A percentile compares a stretch with the other conserved stretches of the same genome.
These are phyloP conservation scores for Parasteatoda lunata DNA, from an alignment of 2,888 invertebrate species.

Conservation along the genomic window DNA sequence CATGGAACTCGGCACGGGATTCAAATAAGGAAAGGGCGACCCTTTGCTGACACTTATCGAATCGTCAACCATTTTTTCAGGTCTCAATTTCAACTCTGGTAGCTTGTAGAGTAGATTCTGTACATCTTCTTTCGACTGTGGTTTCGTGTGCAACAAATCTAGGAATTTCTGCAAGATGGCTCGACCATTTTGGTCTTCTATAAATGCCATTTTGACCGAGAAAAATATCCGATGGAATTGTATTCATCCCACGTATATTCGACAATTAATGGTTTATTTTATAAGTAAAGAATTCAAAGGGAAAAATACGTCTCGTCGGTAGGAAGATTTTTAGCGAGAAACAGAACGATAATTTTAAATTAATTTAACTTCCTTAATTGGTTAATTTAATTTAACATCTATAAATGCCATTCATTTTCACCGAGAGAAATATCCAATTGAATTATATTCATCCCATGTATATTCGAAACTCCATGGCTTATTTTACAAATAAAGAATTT, in stretches of 20 bases:
- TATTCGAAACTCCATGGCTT: no score
- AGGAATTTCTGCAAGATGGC: slow-evolving; percentile 76
- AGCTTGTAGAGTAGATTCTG: slow-evolving; percentile 88
- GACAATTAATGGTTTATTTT: no score
- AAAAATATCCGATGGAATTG: neutral
- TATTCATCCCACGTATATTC: no score
- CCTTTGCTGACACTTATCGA: slow-evolving; percentile 16
- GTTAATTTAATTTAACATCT: slow-evolving; percentile 5
- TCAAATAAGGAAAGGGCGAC: slow-evolving; percentile 76
- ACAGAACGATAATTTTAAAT: no score
- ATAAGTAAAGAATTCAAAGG: no score
- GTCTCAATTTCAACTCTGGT: slow-evolving; percentile 90
- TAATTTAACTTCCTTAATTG: no score
- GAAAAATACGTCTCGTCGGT: no score
- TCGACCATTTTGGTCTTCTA: slow-evolving; percentile 37
- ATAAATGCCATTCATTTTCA: slow-evolving; percentile 40
- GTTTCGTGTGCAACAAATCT: slow-evolving; percentile 86
- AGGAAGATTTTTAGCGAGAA: no score
- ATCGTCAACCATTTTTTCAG: slow-evolving; percentile 85
- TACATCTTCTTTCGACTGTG: slow-evolving; percentile 87
- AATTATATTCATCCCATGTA: no score
- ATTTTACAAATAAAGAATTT: no score
- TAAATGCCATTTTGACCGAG: slow-evolving; percentile 16
- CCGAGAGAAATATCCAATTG: neutral
- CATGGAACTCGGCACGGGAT: slow-evolving; percentile 90